Percentiles rank a stretch among this genome's conserved stretches.
Evolutionary conservation across 1,140 invertebrate species (phyloP).

Genomic region (Lordiphosa collinella): DNA sequence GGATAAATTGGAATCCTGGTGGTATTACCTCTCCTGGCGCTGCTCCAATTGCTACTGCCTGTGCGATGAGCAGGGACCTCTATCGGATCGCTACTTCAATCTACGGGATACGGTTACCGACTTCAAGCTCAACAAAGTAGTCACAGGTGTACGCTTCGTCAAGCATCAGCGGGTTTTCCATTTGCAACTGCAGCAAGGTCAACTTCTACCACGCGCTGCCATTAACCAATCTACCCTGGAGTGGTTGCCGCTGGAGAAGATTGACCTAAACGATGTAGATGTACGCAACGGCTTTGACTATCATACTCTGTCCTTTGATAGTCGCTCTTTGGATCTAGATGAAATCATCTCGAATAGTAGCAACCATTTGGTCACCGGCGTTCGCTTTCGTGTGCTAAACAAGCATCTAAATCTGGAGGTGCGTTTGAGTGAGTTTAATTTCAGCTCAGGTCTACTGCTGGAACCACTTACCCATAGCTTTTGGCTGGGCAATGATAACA

Average conservation of each 20-base stretch:
- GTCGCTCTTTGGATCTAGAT: conserved; percentile 88
- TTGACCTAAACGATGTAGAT: conserved; percentile 80
- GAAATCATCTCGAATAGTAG: conserved; percentile 86
- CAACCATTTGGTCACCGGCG: conserved; percentile 83
- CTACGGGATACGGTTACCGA: conserved; percentile 84
- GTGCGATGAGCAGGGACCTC: conserved; percentile 87
- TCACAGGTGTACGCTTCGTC: conserved; percentile 87
- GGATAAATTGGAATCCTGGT: conserved; percentile 87
- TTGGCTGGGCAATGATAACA: conserved; percentile 90
- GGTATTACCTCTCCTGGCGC: conserved; percentile 88
- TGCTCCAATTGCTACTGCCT: conserved; percentile 94
- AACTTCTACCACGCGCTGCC: conserved; percentile 82
- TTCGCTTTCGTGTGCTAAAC: conserved; percentile 87
- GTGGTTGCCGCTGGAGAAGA: conserved; percentile 85
- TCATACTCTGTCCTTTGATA: conserved; percentile 86
- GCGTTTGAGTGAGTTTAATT: conserved; percentile 88
- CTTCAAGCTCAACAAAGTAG: conserved; percentile 85
- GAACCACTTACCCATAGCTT: conserved; percentile 82
- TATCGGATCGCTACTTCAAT: conserved; percentile 89
- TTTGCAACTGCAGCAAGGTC: conserved; percentile 88
- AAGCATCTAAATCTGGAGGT: conserved; percentile 91
- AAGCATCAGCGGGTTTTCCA: conserved; percentile 88
- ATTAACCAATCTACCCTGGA: conserved; percentile 82
- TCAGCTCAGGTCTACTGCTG: conserved; percentile 85
- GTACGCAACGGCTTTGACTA: conserved; percentile 84